Evolutionary conservation across 1,140 invertebrate genomes (phyloP).

Genomic region (Orussus abietinus): DNA sequence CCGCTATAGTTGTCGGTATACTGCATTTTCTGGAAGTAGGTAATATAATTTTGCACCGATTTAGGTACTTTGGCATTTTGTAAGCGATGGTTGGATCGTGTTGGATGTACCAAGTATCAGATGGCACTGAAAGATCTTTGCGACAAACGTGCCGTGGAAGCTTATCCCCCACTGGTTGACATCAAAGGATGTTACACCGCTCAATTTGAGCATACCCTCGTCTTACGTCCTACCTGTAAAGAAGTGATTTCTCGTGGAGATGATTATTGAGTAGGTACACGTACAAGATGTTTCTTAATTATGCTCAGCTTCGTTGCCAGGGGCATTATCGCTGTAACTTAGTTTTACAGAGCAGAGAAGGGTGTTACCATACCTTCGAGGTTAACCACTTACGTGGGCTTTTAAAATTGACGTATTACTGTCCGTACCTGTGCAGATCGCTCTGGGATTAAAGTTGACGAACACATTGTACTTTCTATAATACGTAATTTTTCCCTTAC

Average conservation of each 20-base stretch:
- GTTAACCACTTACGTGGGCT: too few relatives aligned
- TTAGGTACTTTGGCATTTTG: constrained; percentile 93
- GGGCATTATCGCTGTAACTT: too few relatives aligned
- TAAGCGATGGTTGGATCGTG: constrained; percentile 95
- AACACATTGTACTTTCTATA: too few relatives aligned
- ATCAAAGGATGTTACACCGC: constrained; percentile 98
- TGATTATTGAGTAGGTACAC: constrained; percentile 74
- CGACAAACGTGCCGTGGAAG: constrained; percentile 92
- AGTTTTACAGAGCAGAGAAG: too few relatives aligned
- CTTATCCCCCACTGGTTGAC: constrained; percentile 98
- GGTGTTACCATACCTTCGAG: too few relatives aligned
- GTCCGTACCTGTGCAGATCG: too few relatives aligned
- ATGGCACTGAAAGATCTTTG: constrained; percentile 98
- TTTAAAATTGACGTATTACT: too few relatives aligned
- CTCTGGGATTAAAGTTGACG: too few relatives aligned
- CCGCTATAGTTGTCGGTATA: too few relatives aligned
- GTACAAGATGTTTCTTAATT: too few relatives aligned
- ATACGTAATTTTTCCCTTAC: constrained; percentile 14
- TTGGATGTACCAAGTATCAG: constrained; percentile 95
- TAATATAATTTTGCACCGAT: neutral
- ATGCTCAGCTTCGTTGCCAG: too few relatives aligned
- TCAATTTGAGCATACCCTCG: constrained; percentile 98
- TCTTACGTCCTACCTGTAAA: constrained; percentile 96
- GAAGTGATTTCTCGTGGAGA: constrained; percentile 95
- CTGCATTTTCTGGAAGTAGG: too few relatives aligned